Evolutionary conservation across 2,888 invertebrate species (phyloP), one percentile per base, ranked within the genome.

Genomic region (Lepetodrilus schrolli): DNA sequence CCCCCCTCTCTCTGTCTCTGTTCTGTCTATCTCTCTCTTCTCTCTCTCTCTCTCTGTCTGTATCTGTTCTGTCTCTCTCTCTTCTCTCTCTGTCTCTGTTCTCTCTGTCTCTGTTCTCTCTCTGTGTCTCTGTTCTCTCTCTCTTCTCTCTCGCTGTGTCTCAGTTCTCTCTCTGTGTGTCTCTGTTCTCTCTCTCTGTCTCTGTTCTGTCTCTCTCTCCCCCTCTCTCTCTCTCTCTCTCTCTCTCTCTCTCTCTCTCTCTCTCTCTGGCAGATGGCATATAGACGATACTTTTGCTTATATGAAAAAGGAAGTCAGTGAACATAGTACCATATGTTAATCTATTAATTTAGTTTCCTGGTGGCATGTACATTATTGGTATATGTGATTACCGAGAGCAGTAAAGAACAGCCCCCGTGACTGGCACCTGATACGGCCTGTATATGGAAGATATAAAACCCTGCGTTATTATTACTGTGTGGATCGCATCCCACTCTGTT

Each of bases 181-280:
- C 36, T 4, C 36, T 20, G 3, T 34, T 34, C 20, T 34, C 5
- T 8, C 20, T 3, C 8, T 7, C 8, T 66, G 5, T 38, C 13
- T 37, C 1, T n/a, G n/a, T n/a, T 47, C 47, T 38, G 3, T 66
- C 5, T 47, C 58, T 20, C 38, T 17, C 21, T 36, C 21, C 17
- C 34, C 49, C 34, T 26, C 21, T 8, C 13, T 30, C 7, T 26
- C 51, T 20, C 47, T 48, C 34, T 69, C 21, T 68, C 68, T 66
- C 26, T 49, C 36, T 49, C n/a, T 70, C 50, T 70, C n/a, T 50
- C 58, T 49, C n/a, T 50, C 34, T 70, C 26, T 70, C 50, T 49
- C 26, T 50, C 30, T 50, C 26, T n/a, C n/a, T n/a, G n/a, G n/a
- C n/a, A n/a, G n/a, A n/a, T n/a, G n/a, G n/a, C n/a, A n/a, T n/a